A percentile compares a stretch with the other conserved stretches of the same genome.
Conservation (phyloP, 2,113 vertebrate genomes). For the Eudyptes chrysolophus region DNA sequence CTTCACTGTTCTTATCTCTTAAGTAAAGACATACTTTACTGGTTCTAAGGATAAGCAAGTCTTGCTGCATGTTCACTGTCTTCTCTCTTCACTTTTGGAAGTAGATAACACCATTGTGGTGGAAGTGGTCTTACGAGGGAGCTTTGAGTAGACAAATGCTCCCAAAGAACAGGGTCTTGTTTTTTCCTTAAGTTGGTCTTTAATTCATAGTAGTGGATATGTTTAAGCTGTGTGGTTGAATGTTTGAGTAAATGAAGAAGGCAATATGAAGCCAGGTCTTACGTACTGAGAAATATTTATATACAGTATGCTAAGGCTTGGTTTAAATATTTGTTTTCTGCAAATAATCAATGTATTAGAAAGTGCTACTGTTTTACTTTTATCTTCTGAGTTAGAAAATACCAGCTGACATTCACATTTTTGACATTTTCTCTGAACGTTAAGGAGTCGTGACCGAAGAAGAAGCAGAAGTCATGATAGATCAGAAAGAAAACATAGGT, state of each 20-base stretch:
- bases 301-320: background rate
- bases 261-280: background rate
- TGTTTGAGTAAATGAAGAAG: background rate
- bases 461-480: constrained; percentile 88
- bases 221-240: background rate
- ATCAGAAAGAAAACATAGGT: constrained; percentile 88
- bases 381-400: background rate
- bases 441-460: constrained; percentile 87
- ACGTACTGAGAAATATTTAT: background rate
- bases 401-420: background rate
- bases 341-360: background rate
- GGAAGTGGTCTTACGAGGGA: background rate
- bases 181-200: background rate
- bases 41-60: background rate
- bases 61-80: background rate
- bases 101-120: background rate
- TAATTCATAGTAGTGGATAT: background rate
- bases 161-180: background rate
- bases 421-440: background rate
- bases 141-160: background rate
- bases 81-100: background rate
- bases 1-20: background rate
- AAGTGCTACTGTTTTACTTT: background rate
- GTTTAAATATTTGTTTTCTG: background rate
- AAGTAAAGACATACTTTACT: background rate